Evolutionary conservation across 2,888 invertebrate species (phyloP), one percentile per base, ranked within the genome.

Genomic region (Argyresthia goedartella): DNA sequence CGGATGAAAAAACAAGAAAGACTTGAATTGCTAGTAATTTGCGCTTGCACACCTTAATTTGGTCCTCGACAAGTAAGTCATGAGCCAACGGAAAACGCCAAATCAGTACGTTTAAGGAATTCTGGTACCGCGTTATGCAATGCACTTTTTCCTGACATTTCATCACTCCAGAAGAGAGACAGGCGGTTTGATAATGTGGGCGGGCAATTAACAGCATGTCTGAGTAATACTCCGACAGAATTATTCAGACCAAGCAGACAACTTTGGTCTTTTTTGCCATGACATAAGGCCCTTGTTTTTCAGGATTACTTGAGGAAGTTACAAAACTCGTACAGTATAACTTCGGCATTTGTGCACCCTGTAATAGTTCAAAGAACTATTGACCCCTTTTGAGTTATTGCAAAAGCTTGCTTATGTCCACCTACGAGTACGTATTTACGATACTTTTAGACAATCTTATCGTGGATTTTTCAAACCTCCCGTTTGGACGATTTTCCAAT

Each of bases 121-220:
- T 36, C 25, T 4, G 11, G 15, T 48, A 10, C 14, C 55, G 58
- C 59, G 66, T 79, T 76, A 72, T 63, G 69, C 66, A 73, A 78
- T 65, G 65, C 56, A 55, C 63, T 81, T 81, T 77, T 78, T 80
- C 48, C 65, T 57, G 58, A 68, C 76, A 77, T 80, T 81, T 81
- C 76, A 73, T 76, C 73, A 76, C 68, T 65, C 60, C 58, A 57
- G 65, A 64, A 65, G 71, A 73, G n/a, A 14, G 50, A 39, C 50
- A 42, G 41, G 34, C 76, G 70, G 74, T 73, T 67, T 68, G 69
- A 65, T 69, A 69, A 67, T 76, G 74, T 80, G 78, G 25, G 73
- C 65, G 60, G 56, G 72, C 69, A 81, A 84, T 81, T 81, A 79
- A 67, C 68, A 62, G 66, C 70, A 64, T 73, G 69, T 67, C 67